Base-by-base conservation (phyloP, 2,888 invertebrate species). In the Pterostichus madidus region DNA sequence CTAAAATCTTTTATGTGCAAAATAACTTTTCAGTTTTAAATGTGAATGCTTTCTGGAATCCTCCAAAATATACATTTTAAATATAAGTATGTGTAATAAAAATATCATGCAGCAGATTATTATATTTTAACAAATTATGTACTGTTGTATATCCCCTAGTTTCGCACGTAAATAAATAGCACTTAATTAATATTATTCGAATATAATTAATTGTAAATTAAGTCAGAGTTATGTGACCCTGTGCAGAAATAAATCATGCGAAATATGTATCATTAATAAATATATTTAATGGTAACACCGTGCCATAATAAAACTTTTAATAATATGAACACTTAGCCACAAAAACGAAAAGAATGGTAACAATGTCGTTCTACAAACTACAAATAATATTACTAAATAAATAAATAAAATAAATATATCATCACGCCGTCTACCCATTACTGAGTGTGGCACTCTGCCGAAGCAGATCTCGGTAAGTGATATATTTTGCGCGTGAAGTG, bases 1-100 rank as follows among this genome's bases (percentile, higher is more conserved):
- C 59, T 59, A 59, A 53, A 53, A 4, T 59, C 59, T 59, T 59
- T 31, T 59, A 59, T 59, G 13, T 56, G 56, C 56, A 56, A 59
- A 59, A 31, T n/a, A 49, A 11, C 13, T 49, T 11, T 49, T 13
- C n/a, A 10, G 6, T 49, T 59, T 24, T 32, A 59, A 59, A 59
- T 59, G 59, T 59, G 59, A 59, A 59, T 31, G 31, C 10, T 59
- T 59, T 59, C 11, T 59, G n/a, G 11, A 49, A 10, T 11, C 5
- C 4, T 8, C 49, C 49, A 49, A 49, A 49, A 49, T 49, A 49
- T 49, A 8, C 2, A n/a, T 49, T 49, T 49, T 11, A 49, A 49
- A 49, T 39, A 39, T 7, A 8, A 1, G 39, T 49, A 49, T 11
- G 49, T 49, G 49, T 49, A 49, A 49, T 49, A n/a, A n/a, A 4